Percentiles rank a stretch among this genome's conserved stretches.
Evolutionary conservation across 2,797 vertebrate species (phyloP).

Genomic region (Anomalospiza imberbis): DNA sequence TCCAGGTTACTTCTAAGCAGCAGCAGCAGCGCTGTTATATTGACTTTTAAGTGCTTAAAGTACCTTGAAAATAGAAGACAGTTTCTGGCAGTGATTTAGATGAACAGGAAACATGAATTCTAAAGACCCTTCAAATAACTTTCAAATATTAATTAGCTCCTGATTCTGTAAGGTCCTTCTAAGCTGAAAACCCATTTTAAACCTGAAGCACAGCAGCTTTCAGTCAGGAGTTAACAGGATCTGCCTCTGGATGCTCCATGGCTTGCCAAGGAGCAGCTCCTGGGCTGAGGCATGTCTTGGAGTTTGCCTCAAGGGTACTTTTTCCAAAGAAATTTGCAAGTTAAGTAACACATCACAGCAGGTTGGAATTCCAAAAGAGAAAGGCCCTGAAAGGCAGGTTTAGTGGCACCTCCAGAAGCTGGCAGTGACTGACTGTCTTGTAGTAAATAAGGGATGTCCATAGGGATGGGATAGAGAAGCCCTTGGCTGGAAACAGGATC

Average conservation of each 20-base stretch:
- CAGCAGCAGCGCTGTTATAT: background rate
- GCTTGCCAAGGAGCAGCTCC: background rate
- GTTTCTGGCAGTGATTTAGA: background rate
- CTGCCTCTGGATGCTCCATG: background rate
- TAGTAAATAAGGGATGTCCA: background rate
- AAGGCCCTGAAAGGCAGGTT: background rate
- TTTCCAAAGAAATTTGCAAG: background rate
- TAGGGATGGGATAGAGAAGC: background rate
- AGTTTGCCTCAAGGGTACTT: background rate
- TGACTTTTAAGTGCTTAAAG: background rate
- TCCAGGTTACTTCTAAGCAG: background rate
- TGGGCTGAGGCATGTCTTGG: background rate
- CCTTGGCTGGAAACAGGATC: background rate
- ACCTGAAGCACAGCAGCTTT: background rate
- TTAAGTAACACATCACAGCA: background rate
- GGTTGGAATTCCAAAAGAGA: background rate
- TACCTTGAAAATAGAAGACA: background rate
- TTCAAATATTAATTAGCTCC: background rate
- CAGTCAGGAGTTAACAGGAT: background rate
- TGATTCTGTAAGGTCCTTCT: background rate
- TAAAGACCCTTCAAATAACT: constrained; percentile 3
- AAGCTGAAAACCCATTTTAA: background rate
- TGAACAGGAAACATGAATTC: background rate
- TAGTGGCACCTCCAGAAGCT: background rate
- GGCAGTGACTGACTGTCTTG: background rate